A percentile compares a stretch with the other conserved stretches of the same genome.
These are phyloP conservation scores for Aptenodytes patagonicus DNA, from an alignment of 2,113 vertebrate genomes.

Conservation along the genomic window DNA sequence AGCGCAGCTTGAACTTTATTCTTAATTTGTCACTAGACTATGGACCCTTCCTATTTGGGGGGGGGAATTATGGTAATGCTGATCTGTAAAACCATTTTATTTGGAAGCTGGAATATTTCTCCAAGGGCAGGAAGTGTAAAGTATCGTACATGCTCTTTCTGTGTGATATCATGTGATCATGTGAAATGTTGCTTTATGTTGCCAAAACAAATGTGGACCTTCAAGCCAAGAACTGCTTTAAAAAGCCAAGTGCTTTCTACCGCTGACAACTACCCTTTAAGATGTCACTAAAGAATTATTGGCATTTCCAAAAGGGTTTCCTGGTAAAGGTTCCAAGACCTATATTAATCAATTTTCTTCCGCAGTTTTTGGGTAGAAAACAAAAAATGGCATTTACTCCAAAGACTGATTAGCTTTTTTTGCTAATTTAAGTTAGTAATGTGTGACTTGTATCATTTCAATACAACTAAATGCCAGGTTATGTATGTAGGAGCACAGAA, in stretches of 20 bases:
- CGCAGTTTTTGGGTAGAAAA: background rate
- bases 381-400: background rate
- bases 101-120: background rate
- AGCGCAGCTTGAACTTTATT: background rate
- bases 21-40: background rate
- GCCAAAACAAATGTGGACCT: background rate
- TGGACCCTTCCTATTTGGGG: background rate
- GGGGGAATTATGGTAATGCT: background rate
- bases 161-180: background rate
- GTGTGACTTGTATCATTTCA: background rate
- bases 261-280: background rate
- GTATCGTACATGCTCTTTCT: background rate
- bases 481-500: background rate
- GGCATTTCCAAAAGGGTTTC: background rate
- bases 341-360: background rate
- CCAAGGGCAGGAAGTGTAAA: background rate
- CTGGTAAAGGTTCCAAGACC: background rate
- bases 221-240: background rate
- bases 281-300: background rate
- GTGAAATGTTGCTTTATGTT: background rate
- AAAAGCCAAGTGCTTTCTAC: background rate
- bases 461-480: background rate
- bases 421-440: background rate
- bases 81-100: background rate
- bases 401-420: background rate